A percentile compares a stretch with the other conserved stretches of the same genome.
Evolutionary conservation across 2,113 vertebrate genomes (phyloP).

Genomic region (Gambusia holbrooki): DNA sequence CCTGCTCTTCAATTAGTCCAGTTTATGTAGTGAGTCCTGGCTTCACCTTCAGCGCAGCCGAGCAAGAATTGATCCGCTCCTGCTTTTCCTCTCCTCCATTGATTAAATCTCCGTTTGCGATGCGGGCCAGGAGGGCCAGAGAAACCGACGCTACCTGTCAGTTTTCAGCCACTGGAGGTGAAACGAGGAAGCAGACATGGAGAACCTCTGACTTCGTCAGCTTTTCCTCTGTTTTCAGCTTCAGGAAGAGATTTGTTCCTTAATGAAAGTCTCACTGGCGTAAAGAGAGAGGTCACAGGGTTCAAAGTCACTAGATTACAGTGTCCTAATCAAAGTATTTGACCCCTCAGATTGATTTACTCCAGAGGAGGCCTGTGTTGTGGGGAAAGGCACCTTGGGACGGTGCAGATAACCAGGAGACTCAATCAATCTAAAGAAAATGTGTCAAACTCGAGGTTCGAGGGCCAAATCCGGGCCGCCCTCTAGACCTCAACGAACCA

Average conservation of each 20-base stretch:
- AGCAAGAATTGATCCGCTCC: conserved; percentile 77
- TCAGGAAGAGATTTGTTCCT: conserved; percentile 59
- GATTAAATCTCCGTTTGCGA: conserved; percentile 79
- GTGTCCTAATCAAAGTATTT: conserved; percentile 70
- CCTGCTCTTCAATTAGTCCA: conserved; percentile 78
- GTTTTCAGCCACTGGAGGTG: conserved; percentile 62
- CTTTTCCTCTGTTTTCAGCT: not conserved
- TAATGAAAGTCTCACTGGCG: conserved; percentile 73
- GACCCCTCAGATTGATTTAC: conserved; percentile 82
- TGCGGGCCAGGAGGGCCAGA: conserved; percentile 48
- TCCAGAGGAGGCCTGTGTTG: conserved; percentile 69
- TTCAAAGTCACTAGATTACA: conserved; percentile 65
- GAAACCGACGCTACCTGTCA: conserved; percentile 69
- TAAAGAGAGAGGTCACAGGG: conserved; percentile 62
- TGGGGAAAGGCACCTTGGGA: conserved; percentile 84
- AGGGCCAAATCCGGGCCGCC: no score
- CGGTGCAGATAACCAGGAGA: conserved; percentile 65
- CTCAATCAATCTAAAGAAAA: conserved; percentile 77
- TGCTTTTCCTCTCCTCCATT: conserved; percentile 72
- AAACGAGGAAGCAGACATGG: conserved; percentile 55
- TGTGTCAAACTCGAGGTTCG: no score
- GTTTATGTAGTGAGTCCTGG: conserved; percentile 72
- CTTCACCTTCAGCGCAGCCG: conserved; percentile 73
- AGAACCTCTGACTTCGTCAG: conserved; percentile 7
- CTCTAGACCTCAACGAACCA: no score